Evolutionary conservation across 2,797 vertebrate species (phyloP), one percentile per base, ranked within the genome.

Genomic region (Discoglossus pictus): DNA sequence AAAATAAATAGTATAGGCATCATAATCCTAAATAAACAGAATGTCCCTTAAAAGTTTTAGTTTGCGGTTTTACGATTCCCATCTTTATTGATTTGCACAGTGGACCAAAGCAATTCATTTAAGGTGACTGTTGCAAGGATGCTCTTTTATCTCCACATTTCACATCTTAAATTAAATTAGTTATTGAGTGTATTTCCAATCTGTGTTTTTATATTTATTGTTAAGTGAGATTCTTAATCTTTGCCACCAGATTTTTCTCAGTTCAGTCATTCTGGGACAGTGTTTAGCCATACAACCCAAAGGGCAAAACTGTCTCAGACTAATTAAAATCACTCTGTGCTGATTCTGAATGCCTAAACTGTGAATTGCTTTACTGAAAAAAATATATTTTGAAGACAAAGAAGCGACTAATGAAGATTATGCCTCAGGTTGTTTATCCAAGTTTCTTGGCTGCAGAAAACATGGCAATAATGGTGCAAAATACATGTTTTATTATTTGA

Each of bases 261-360:
- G 6, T 44, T 17, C 16, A 44, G 16, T 16, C 44, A 51, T 39
- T 50, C 15, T 39, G 25, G 34, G 38, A 42, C 46, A 52, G 21
- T 13, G 25, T 20, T 21, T 16, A 3, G 7, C 38, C 48, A 31
- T 23, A 23, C 48, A 61, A 61, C 44, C 46, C 55, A 52, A 31
- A 52, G 44, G 65, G 54, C 44, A 59, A 67, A 21, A 31, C 35
- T 31, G 27, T 38, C 43, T 36, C 23, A 11, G 53, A 21, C 54
- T 59, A 59, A 60, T 67, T 59, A 60, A 67, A 67, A 51, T 34
- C 4, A 18, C 18, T 13, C 23, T 46, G 34, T n/a, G 23, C 51
- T 21, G 12, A 8, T 39, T 51, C 7, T 18, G 24, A 10, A 16
- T 58, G n/a, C 25, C 10, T 23, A 12, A 20, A 36, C 36, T 15